phyloP scores from a whole-genome alignment of 2,797 vertebrate species.

The Epinephelus coioides region DNA sequence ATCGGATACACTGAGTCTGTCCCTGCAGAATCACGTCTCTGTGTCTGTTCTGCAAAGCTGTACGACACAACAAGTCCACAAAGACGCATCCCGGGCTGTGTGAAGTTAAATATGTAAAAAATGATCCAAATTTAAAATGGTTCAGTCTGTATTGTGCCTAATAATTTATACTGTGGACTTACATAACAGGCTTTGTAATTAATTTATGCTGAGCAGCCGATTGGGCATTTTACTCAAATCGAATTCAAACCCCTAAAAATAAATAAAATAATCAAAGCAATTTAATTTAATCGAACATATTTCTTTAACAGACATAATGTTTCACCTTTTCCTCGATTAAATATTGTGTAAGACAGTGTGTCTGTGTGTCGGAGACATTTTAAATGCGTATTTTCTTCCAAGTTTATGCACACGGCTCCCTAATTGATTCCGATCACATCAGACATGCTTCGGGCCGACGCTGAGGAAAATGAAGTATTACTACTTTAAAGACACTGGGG shows the following conservation, averaged over 20 bases:
- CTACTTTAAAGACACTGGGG: constrained; percentile 16
- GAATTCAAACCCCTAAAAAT: constrained; percentile 25
- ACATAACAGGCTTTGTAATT: neutral
- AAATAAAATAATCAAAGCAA: neutral
- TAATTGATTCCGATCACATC: constrained; percentile 43
- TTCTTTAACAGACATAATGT: rapidly evolving
- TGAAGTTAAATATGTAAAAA: neutral
- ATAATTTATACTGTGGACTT: constrained; percentile 1
- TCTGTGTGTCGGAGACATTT: constrained; percentile 1
- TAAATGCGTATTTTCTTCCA: constrained; percentile 21
- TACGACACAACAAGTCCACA: constrained; percentile 10
- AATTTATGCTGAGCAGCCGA: neutral
- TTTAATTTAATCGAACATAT: neutral
- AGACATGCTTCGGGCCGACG: constrained; percentile 16
- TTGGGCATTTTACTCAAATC: neutral
- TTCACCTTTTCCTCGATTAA: neutral
- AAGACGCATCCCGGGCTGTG: neutral
- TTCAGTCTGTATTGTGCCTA: neutral
- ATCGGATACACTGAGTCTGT: neutral
- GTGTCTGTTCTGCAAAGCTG: neutral
- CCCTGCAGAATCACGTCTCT: neutral
- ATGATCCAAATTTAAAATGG: neutral
- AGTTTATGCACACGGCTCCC: constrained; percentile 30
- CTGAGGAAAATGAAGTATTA: constrained; percentile 27
- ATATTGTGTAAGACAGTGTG: rapidly evolving